Evolutionary conservation across 2,797 vertebrate genomes (phyloP), one percentile per base, ranked within the genome.

Genomic region (Acanthurus tractus): DNA sequence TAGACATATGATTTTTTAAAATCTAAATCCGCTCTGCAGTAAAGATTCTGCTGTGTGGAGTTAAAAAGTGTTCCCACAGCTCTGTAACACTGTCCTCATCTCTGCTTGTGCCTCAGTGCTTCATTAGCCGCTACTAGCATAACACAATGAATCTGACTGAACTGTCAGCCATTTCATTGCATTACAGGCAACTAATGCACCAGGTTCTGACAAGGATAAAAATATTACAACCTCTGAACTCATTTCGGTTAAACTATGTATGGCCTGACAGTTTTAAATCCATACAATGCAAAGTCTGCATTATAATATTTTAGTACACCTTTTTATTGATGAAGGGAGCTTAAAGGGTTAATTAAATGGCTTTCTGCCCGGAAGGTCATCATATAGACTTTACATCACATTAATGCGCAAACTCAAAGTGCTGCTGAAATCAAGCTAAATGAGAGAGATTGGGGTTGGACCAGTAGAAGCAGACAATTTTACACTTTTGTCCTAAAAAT

Each of bases 401-500:
- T 13, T 20, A 34, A 58, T 0, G 20, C 56, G 50, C 25, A 17
- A 13, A 22, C 25, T 48, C 34, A 34, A 29, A 34, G 29, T 61
- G 20, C 10, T 36, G 5, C 44, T 38, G 22, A 74, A n/a, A 46
- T 48, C 15, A 67, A 56, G 66, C 9, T n/a, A 38, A 36, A 12
- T 34, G 29, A 14, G 6, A 61, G 34, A 75, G 45, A 59, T 14
- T 9, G 6, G 20, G 44, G n/a, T 13, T 12, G 44, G 54, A 20
- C 34, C 52, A 54, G 57, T 17, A 44, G 6, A 62, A 44, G 52
- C 45, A 49, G 56, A 48, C 13, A 46, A n/a, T 54, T 76, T 34
- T 40, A 58, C 7, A 74, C 63, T 17, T 55, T 29, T 50, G 29
- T 63, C 14, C 62, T 36, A 53, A 61, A 63, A 79, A 70, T 23